phyloP scores from a whole-genome alignment of 2,113 vertebrate genomes.

The Rana temporaria region DNA sequence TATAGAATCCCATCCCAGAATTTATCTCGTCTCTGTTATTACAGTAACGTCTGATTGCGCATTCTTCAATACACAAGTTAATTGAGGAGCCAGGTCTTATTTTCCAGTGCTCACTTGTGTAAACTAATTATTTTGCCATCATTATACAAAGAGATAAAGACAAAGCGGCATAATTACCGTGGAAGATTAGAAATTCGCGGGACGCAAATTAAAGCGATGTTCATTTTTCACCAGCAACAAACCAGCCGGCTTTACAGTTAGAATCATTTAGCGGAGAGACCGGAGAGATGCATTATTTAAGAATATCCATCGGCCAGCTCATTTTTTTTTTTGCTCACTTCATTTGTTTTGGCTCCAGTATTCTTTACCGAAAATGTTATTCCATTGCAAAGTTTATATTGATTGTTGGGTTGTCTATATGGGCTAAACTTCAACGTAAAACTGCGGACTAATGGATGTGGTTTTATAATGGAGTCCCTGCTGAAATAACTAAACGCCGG shows the following conservation, averaged over 20 bases:
- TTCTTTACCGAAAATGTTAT: neutral
- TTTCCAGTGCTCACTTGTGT: constrained; percentile 20
- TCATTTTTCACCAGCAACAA: constrained; percentile 25
- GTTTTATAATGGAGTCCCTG: too few relatives aligned
- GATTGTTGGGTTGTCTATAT: too few relatives aligned
- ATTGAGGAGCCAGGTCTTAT: constrained; percentile 24
- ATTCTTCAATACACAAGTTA: constrained; percentile 37
- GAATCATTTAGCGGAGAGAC: neutral
- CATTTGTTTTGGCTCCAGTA: neutral
- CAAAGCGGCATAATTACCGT: constrained; percentile 25
- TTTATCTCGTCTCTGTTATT: constrained; percentile 21
- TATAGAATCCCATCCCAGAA: neutral
- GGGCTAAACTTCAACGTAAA: too few relatives aligned
- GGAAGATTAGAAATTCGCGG: constrained; percentile 23
- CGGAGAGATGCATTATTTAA: constrained; percentile 4
- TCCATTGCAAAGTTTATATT: neutral
- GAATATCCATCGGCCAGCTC: neutral
- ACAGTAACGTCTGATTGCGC: constrained; percentile 30
- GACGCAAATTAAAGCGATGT: constrained; percentile 24
- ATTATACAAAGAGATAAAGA: constrained; percentile 43
- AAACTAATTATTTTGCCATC: constrained; percentile 53
- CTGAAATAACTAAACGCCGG: too few relatives aligned
- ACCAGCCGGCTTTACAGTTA: constrained; percentile 17
- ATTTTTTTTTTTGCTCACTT: neutral
- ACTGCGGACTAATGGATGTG: too few relatives aligned